Percentiles rank a stretch among this genome's conserved stretches.
Conservation (phyloP, 1,140 invertebrate genomes). For the Leguminivora glycinivorella region DNA sequence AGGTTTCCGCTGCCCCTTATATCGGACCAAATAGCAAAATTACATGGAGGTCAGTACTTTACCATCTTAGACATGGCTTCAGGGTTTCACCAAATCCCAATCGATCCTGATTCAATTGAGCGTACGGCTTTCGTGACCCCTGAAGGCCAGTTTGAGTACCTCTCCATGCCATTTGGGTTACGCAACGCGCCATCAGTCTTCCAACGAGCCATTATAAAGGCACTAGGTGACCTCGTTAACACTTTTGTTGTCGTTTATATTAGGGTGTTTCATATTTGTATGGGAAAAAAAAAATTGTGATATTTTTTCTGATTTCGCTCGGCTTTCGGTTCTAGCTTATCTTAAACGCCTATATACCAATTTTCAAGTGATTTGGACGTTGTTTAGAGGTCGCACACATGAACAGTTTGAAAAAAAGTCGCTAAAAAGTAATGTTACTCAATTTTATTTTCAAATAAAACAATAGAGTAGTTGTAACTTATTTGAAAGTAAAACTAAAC, state of each 20-base stretch:
- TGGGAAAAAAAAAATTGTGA: no score
- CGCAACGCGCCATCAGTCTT: constrained; percentile 45
- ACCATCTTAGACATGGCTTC: constrained; percentile 28
- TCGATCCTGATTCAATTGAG: constrained; percentile 43
- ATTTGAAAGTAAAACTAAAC: no score
- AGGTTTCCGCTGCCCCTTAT: constrained; percentile 28
- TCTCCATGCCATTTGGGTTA: constrained; percentile 46
- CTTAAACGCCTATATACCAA: no score
- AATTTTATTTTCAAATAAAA: no score
- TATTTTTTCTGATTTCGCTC: no score
- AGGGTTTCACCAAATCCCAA: constrained; percentile 28
- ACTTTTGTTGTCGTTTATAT: constrained; percentile 3
- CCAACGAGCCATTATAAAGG: constrained; percentile 37
- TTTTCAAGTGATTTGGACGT: no score
- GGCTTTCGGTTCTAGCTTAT: no score
- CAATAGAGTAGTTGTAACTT: no score
- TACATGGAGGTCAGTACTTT: constrained; percentile 29
- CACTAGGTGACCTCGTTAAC: constrained; percentile 25
- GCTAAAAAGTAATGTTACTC: no score
- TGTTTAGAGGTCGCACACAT: no score
- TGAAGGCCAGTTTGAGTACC: constrained; percentile 49
- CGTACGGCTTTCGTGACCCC: constrained; percentile 76
- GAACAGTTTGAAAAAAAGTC: no score
- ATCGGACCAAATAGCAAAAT: constrained; percentile 25
- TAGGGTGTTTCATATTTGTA: no score